phyloP scores from a whole-genome alignment of 2,888 invertebrate genomes.

The Capitulum mitella region DNA sequence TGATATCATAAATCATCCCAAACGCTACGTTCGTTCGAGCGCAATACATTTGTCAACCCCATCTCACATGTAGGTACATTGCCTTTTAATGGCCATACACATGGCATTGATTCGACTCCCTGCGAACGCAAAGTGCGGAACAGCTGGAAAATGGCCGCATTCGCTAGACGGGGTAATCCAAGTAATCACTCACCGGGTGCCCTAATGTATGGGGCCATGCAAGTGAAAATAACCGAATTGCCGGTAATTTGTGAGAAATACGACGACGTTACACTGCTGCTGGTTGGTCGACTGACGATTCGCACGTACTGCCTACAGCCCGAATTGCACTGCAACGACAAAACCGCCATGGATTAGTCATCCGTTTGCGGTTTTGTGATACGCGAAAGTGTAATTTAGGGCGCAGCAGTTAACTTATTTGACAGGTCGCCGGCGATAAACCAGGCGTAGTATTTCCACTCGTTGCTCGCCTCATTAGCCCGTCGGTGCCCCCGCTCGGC shows the following conservation, averaged over 20 bases:
- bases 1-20: no score
- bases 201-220: background rate
- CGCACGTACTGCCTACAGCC: background rate
- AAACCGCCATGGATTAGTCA: background rate
- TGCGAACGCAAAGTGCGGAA: no score
- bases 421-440: background rate
- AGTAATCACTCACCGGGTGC: background rate
- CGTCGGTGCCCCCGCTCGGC: no score
- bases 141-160: no score
- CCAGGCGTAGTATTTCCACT: no score
- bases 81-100: no score
- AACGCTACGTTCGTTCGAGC: no score
- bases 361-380: background rate
- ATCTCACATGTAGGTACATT: no score
- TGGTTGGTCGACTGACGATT: background rate
- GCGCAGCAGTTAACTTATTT: background rate
- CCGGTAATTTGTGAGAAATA: background rate
- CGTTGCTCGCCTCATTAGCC: no score
- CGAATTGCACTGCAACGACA: background rate
- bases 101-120: no score
- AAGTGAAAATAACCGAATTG: background rate
- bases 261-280: background rate
- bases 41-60: no score
- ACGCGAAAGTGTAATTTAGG: background rate
- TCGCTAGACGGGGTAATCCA: no score